Evolutionary conservation across 1,140 invertebrate species (phyloP).

Genomic region (Sitobion miscanthi): DNA sequence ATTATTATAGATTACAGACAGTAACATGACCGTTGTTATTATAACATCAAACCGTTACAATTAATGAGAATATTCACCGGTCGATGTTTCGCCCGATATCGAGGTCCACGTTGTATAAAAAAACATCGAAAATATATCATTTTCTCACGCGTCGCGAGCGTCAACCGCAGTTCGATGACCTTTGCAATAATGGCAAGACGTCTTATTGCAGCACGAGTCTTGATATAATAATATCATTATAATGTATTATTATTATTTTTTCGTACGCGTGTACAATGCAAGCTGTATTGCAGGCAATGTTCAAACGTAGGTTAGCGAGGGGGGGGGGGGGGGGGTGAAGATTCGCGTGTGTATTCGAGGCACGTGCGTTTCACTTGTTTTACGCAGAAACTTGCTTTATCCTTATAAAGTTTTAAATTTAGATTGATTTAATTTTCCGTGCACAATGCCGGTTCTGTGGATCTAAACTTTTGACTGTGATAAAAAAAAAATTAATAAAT

Average conservation of each 20-base stretch:
- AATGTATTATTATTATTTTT: background rate
- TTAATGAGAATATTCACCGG: background rate
- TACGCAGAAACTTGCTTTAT: constrained; percentile 39
- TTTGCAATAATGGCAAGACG: background rate
- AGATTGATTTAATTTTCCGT: constrained; percentile 31
- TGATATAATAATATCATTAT: background rate
- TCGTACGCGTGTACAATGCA: background rate
- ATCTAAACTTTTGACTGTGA: background rate
- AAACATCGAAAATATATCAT: background rate
- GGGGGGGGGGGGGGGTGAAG: background rate
- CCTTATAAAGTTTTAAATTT: constrained; percentile 39
- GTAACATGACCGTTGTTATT: no score
- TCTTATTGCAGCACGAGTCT: no score
- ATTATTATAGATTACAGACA: background rate
- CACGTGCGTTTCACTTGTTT: constrained; percentile 53
- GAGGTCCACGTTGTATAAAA: background rate
- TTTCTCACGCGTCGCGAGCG: background rate
- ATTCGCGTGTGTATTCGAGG: background rate
- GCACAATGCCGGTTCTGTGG: background rate
- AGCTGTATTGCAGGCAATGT: background rate
- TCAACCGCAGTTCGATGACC: background rate
- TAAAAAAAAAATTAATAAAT: background rate
- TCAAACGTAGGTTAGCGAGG: background rate
- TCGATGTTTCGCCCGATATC: no score
- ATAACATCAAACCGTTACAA: background rate